Evolutionary conservation across 2,888 invertebrate genomes (phyloP).

Genomic region (Drosophila mayaguana): DNA sequence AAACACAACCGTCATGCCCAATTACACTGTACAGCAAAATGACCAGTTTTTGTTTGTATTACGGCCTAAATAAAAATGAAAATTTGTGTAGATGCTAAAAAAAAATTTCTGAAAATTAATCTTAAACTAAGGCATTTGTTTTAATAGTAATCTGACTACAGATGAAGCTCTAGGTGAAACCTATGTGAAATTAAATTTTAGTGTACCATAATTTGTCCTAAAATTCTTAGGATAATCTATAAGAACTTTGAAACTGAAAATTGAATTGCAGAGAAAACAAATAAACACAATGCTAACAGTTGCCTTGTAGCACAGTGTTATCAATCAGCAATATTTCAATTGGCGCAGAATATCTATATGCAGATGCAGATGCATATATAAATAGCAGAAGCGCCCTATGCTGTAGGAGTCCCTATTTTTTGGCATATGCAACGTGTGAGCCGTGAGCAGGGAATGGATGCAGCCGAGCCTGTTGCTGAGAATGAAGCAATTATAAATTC

Average conservation of each 20-base stretch:
- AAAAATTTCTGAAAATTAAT: no score
- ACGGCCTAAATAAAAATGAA: not conserved
- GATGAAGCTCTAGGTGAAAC: no score
- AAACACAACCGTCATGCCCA: constrained; percentile 30
- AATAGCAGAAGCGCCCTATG: constrained; percentile 29
- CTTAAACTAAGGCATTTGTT: no score
- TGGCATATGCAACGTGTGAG: constrained; percentile 22
- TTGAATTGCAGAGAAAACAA: no score
- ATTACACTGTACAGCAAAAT: constrained; percentile 5
- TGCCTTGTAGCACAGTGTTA: not conserved
- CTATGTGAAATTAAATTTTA: not conserved
- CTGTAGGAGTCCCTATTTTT: constrained; percentile 15
- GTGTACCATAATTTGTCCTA: no score
- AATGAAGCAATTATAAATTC: constrained; percentile 77
- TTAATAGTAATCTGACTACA: no score
- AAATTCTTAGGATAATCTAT: no score
- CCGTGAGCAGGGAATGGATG: constrained; percentile 4
- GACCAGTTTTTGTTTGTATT: not conserved
- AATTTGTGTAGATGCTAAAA: not conserved
- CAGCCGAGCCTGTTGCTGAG: constrained; percentile 32
- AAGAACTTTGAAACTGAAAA: no score
- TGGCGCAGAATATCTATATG: constrained; percentile 25
- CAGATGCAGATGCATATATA: constrained; percentile 19
- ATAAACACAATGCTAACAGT: no score
- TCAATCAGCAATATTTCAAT: constrained; percentile 40